Base-by-base conservation (phyloP, 1,140 invertebrate genomes). In the Lepidurus arcticus region DNA sequence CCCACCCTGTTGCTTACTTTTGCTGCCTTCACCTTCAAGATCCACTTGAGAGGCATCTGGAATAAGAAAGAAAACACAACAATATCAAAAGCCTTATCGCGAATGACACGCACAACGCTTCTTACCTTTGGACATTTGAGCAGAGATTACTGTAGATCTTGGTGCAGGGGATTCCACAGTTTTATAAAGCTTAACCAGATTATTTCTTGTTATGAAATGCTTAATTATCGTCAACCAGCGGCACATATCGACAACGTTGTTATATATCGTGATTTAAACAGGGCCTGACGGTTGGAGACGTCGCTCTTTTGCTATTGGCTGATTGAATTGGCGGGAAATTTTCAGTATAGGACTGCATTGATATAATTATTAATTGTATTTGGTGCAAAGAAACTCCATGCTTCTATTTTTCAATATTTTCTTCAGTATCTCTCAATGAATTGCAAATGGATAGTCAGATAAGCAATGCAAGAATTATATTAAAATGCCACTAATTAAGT, bases 81-180 rank as follows among this genome's bases (percentile, higher is more conserved):
- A 65, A 65, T 65, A n/a, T 65, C 21, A 7, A 7, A 65, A 16
- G 9, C 21, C 21, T 65, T 16, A 1, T 11, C 21, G 21, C 13
- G 53, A 13, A 65, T 34, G 34, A 34, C 3, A 34, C 34, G 4
- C 34, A 34, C 4, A 34, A 34, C 34, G 34, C 34, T 34, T 34
- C 13, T 65, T 65, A 65, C 53, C 53, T 65, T 65, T 65, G 53
- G 53, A 65, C 53, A 65, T 65, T 65, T 65, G 53, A 21, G 9
- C 53, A n/a, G n/a, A 21, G 21, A 65, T 13, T n/a, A n/a, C 3
- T 65, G 53, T n/a, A 65, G 53, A 65, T 21, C 13, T 16, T 65
- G 53, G 53, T n/a, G 53, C 9, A n/a, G 53, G 21, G 3, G 21
- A 65, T 16, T 65, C 16, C 16, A 21, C 53, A 65, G 53, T 65